These are phyloP conservation scores for Trinorchestia longiramus DNA, from an alignment of 1,140 invertebrate species.

Conservation along the genomic window DNA sequence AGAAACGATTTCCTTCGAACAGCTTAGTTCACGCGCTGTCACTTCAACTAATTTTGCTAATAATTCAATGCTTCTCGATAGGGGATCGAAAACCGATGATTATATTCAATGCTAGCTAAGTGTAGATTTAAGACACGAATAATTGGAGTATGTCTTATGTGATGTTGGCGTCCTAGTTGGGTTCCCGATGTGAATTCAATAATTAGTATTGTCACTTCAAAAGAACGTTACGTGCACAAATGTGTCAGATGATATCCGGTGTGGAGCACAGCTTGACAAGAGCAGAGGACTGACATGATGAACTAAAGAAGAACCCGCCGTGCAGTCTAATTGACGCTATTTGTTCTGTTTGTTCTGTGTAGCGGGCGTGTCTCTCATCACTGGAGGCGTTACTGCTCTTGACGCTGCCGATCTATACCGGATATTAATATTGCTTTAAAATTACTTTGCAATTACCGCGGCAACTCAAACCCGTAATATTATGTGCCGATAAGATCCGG, in stretches of 20 bases:
- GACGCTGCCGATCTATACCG: conserved; percentile 23
- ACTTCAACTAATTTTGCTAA: not conserved
- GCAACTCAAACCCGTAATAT: not conserved
- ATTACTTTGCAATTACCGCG: conserved; percentile 41
- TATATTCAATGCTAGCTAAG: not conserved
- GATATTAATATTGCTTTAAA: conserved; percentile 45
- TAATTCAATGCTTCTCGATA: not conserved
- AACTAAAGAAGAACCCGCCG: not conserved
- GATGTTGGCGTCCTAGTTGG: not conserved
- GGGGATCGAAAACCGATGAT: not conserved
- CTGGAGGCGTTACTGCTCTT: not conserved
- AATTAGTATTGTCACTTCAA: too few relatives aligned
- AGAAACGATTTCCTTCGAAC: not conserved
- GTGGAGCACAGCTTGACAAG: not conserved
- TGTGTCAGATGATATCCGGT: not conserved
- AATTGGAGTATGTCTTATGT: not conserved
- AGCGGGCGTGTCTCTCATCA: conserved; percentile 31
- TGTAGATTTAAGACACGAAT: not conserved
- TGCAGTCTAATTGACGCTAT: not conserved
- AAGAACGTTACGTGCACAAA: too few relatives aligned
- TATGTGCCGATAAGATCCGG: conserved; percentile 13
- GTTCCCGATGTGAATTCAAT: too few relatives aligned
- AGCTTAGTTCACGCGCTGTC: not conserved
- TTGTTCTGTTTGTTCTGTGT: not conserved
- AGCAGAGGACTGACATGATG: not conserved